phyloP scores from a whole-genome alignment of 2,888 invertebrate genomes.

The Drosophila rubida region DNA sequence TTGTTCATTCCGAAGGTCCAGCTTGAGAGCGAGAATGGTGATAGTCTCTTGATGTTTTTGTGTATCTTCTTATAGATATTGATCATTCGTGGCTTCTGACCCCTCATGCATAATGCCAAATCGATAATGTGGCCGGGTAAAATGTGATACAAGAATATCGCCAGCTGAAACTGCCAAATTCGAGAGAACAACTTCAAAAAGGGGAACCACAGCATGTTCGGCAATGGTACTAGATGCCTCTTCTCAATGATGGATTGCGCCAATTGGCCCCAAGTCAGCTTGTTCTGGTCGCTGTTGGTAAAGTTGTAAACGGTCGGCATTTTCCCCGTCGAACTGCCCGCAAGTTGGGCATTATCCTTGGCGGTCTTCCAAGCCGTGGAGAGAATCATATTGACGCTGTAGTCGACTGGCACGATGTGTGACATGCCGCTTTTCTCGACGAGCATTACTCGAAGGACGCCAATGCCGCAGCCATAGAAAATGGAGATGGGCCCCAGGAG shows the following conservation, averaged over 20 bases:
- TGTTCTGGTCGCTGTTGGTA: slow-evolving; percentile 1
- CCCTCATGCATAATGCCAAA: slow-evolving; percentile 63
- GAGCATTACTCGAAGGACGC: slow-evolving; percentile 86
- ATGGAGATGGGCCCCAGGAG: slow-evolving; percentile 87
- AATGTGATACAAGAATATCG: slow-evolving; percentile 87
- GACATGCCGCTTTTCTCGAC: slow-evolving; percentile 75
- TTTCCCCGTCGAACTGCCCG: background rate
- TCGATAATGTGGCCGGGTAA: slow-evolving; percentile 88
- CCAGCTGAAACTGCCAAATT: slow-evolving; percentile 76
- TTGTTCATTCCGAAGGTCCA: slow-evolving; percentile 90
- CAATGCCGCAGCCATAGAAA: slow-evolving; percentile 86
- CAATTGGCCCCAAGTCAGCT: background rate
- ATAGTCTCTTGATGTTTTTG: slow-evolving; percentile 89
- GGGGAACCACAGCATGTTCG: slow-evolving; percentile 12
- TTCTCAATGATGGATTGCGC: background rate
- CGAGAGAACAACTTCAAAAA: background rate
- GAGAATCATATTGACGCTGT: slow-evolving; percentile 84
- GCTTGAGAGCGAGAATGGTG: slow-evolving; percentile 90
- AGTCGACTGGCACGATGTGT: slow-evolving; percentile 85
- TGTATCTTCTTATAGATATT: slow-evolving; percentile 92
- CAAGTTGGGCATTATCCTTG: background rate
- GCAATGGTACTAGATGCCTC: background rate
- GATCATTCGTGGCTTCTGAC: slow-evolving; percentile 85
- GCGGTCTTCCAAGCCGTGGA: slow-evolving; percentile 85
- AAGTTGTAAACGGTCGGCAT: slow-evolving; percentile 12